Evolutionary conservation across 2,113 vertebrate genomes (phyloP).

Genomic region (Cheilinus undulatus): DNA sequence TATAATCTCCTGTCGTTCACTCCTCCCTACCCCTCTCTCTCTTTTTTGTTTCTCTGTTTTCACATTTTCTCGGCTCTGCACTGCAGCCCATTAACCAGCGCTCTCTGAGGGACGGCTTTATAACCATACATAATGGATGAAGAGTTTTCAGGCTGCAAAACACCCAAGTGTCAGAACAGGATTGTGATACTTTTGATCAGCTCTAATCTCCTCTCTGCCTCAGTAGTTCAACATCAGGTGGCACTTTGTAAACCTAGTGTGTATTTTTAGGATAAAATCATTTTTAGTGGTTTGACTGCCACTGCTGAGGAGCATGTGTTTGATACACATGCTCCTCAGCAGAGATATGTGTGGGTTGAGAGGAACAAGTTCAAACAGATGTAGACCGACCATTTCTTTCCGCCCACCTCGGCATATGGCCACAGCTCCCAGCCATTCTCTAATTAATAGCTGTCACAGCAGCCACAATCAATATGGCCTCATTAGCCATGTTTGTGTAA

Average conservation of each 20-base stretch:
- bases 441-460: conserved; percentile 82
- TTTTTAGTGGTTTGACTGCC: not conserved
- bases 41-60: conserved; percentile 41
- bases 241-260: not conserved
- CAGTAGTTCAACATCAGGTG: conserved; percentile 5
- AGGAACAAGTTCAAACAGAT: conserved; percentile 40
- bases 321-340: not conserved
- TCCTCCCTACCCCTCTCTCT: conserved; percentile 19
- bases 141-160: conserved; percentile 64
- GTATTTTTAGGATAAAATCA: not conserved
- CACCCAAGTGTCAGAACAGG: conserved; percentile 67
- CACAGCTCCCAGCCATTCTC: conserved; percentile 61
- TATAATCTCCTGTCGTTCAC: not conserved
- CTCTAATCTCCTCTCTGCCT: conserved; percentile 51
- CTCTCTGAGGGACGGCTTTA: conserved; percentile 78
- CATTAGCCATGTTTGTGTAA: conserved; percentile 77
- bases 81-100: conserved; percentile 75
- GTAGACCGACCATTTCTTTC: conserved; percentile 46
- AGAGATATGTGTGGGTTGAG: conserved; percentile 9
- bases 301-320: too few species aligned
- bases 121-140: conserved; percentile 84
- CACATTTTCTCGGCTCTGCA: conserved; percentile 35
- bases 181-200: conserved; percentile 60
- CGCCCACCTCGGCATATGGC: conserved; percentile 62
- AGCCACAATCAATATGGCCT: conserved; percentile 80